Conservation (phyloP, 1,140 invertebrate species). For the Sipha flava region DNA sequence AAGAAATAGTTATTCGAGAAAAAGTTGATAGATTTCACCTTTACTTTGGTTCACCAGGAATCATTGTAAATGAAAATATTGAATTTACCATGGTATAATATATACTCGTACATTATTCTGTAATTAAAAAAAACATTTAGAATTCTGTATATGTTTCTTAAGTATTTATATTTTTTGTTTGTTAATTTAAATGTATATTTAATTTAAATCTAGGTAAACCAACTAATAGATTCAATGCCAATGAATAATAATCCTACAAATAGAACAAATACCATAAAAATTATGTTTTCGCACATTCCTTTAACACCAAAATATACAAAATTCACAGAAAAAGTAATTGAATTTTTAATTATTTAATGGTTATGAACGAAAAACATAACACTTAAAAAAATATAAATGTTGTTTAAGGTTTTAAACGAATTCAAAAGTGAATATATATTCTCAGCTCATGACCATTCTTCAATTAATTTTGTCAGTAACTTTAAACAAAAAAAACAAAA, state of each 20-base stretch:
- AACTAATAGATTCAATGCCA: conserved; percentile 15
- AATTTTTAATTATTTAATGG: background rate
- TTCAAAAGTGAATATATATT: conserved; percentile 71
- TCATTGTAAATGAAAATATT: conserved; percentile 51
- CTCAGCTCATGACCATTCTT: conserved; percentile 73
- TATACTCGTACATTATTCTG: no score
- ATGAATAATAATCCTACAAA: background rate
- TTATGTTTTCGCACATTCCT: conserved; percentile 33
- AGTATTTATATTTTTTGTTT: background rate
- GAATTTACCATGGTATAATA: conserved; percentile 51
- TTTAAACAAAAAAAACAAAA: conserved; percentile 34
- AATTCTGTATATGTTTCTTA: no score
- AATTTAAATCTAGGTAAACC: background rate
- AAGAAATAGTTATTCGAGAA: conserved; percentile 58
- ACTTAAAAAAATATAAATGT: background rate
- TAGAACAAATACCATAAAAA: conserved; percentile 21
- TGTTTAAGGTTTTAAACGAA: conserved; percentile 53
- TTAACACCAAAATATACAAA: conserved; percentile 8
- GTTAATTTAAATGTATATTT: background rate
- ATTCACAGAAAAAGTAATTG: conserved; percentile 9
- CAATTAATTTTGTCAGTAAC: conserved; percentile 47
- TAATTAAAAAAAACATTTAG: no score
- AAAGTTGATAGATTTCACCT: conserved; percentile 70
- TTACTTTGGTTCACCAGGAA: conserved; percentile 60
- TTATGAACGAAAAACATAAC: no score